phyloP scores from a whole-genome alignment of 2,888 invertebrate genomes.

The Matsumyia berberina region DNA sequence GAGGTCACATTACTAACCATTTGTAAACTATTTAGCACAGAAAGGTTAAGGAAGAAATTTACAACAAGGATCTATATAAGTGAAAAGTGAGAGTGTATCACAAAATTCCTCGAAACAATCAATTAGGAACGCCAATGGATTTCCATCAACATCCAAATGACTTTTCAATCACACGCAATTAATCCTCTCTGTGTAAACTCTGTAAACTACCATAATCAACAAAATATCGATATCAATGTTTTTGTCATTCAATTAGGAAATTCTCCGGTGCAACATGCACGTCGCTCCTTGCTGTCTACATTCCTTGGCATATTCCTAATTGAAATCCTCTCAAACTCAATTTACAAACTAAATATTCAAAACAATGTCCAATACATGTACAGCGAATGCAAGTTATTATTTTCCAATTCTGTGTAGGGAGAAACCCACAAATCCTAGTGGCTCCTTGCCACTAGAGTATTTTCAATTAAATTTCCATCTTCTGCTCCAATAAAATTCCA shows the following conservation, averaged over 20 bases:
- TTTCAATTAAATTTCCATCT: slow-evolving; percentile 18
- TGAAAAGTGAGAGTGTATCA: no score
- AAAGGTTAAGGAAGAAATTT: no score
- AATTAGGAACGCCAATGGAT: no score
- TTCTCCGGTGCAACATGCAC: not conserved
- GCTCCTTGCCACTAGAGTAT: not conserved
- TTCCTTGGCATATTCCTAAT: not conserved
- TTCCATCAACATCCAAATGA: not conserved
- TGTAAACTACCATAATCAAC: not conserved
- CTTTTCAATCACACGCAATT: not conserved
- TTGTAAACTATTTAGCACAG: no score
- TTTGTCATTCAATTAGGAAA: not conserved
- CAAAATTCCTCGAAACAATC: no score
- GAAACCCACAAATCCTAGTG: not conserved
- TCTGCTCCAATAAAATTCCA: slow-evolving; percentile 4
- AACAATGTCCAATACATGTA: slow-evolving; percentile 6
- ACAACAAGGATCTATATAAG: no score
- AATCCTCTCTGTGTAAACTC: no score
- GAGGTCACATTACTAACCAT: no score
- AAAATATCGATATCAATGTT: not conserved
- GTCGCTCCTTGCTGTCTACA: not conserved
- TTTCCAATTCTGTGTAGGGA: not conserved
- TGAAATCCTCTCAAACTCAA: slow-evolving; percentile 5
- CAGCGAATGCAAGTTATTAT: not conserved
- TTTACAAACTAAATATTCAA: slow-evolving; percentile 6